Base-by-base conservation (phyloP, 2,113 vertebrate species). In the Ceuthmochares aereus region DNA sequence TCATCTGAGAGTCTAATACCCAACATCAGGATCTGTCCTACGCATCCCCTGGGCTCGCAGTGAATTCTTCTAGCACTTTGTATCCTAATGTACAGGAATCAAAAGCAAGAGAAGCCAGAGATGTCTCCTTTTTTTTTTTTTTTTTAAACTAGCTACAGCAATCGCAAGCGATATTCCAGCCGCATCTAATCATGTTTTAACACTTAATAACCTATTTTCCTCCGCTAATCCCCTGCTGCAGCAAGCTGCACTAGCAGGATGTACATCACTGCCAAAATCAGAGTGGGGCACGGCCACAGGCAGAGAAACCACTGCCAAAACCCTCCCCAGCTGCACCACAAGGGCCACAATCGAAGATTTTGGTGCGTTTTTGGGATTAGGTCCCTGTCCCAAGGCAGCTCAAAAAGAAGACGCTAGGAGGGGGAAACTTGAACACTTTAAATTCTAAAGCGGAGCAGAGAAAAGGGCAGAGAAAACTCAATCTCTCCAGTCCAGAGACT, bases 161-260 rank as follows among this genome's bases (percentile, higher is more conserved):
- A 30, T 52, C 30, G 34, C 56, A 68, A 76, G 76, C 88, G 52
- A 51, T 16, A 73, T 94, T 93, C 70, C 82, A 95, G 81, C 70
- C 58, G 45, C 55, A 37, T 73, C 87, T 91, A 73, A 93, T 83
- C 66, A 10, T 0, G 0, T 89, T 96, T 91, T 87, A 91, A 87
- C 93, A 89, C 87, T 91, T 87, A 94, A 93, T 45, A 80, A 85
- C 87, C 69, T 64, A 13, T 91, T 96, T 93, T 66, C 37, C 70
- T 37, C 37, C 0, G 0, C 75, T 95, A 96, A 94, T 64, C 78
- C 80, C 51, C 70, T 54, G 82, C 74, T 94, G 80, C 77, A 40
- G 64, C 64, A 9, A 51, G 56, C 27, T 86, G 40, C 56, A 40
- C 34, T 83, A 83, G 72, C 2, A 0, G 74, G 87, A 49, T 15